Evolutionary conservation across 2,113 vertebrate species (phyloP), one percentile per base, ranked within the genome.

Genomic region (Sorex fumeus): DNA sequence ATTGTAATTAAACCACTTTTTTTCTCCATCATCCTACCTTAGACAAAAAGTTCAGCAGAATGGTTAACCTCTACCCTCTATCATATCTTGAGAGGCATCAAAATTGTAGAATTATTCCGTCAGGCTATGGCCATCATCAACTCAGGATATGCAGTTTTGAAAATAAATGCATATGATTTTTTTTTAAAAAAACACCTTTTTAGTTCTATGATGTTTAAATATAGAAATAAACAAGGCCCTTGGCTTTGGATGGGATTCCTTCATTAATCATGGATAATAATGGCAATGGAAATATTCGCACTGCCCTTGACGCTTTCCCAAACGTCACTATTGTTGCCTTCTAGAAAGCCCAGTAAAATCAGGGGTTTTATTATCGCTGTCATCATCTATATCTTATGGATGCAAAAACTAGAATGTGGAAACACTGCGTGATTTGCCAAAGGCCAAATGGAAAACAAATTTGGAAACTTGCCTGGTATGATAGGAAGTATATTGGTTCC

Each of bases 1-100:
- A 40, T 70, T 84, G 96, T 85, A 91, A 87, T 90, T 79, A 84
- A 85, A 94, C n/a, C 16, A 89, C 62, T 70, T 81, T 28, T 10
- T 27, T 64, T n/a, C 60, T 74, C 84, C 76, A 36, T 9, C 30
- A 84, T 62, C 43, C 67, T 84, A 93, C 67, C 32, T 94, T 79
- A 47, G 45, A 45, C 53, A 71, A 10, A 43, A 87, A 23, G 2
- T 40, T 62, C 57, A 78, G 11, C 60, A 18, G 11, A 28, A 9
- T 62, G 6, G 6, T 74, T 76, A 80, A 87, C 57, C 8, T 23
- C 45, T 57, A 53, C 19, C 11, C 86, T 69, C 2, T 27, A 78
- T 82, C 9, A 25, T 64, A 92, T 30, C 15, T 83, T 27, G 87
- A 88, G 1, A 77, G 25, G 64, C 8, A 34, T 3, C 19, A 28